phyloP scores from a whole-genome alignment of 2,888 invertebrate species.

The Amblyjoppa fuscipennis region DNA sequence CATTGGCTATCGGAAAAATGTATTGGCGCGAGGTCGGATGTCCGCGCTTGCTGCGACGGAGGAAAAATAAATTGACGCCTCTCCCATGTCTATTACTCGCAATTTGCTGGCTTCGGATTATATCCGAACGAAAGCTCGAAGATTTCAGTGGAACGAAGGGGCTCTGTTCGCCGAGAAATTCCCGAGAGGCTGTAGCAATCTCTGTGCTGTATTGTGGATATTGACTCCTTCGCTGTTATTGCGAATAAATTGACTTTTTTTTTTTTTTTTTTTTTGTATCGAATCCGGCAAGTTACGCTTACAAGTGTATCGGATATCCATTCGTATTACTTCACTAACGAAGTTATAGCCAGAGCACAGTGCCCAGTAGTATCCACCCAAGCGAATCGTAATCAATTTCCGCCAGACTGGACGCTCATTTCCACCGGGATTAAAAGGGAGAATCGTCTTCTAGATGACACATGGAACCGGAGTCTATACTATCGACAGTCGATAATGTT shows the following conservation, averaged over 20 bases:
- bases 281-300: not conserved
- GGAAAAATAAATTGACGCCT: slow-evolving; percentile 25
- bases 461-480: not conserved
- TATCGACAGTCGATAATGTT: not conserved
- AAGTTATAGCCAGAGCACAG: not conserved
- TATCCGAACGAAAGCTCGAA: not conserved
- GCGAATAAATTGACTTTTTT: slow-evolving; percentile 32
- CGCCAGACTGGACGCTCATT: not conserved
- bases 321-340: not conserved
- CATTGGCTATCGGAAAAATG: slow-evolving; percentile 4
- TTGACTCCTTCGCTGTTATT: slow-evolving; percentile 19
- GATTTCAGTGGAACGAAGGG: not conserved
- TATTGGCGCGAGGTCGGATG: not conserved
- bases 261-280: slow-evolving; percentile 7
- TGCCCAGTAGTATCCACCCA: not conserved
- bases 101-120: not conserved
- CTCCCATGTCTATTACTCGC: not conserved
- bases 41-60: not conserved
- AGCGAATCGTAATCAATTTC: not conserved
- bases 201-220: slow-evolving; percentile 47
- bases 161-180: slow-evolving; percentile 11
- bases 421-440: not conserved
- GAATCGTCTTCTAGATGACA: not conserved
- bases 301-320: not conserved
- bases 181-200: slow-evolving; percentile 11